These are phyloP conservation scores for Serripes groenlandicus DNA, from an alignment of 2,888 invertebrate genomes.

Conservation along the genomic window DNA sequence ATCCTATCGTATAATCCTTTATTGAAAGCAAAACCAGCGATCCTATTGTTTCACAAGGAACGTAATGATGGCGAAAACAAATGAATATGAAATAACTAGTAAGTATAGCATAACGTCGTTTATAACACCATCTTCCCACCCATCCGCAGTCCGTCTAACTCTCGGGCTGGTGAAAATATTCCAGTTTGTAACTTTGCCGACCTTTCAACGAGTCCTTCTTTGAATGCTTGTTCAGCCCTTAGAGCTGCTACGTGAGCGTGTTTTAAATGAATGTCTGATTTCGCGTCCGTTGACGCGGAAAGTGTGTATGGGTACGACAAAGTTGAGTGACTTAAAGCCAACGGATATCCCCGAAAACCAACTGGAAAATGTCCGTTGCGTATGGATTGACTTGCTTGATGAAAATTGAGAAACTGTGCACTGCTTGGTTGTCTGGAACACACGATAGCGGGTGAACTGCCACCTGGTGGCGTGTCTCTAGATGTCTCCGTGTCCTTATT, in stretches of 20 bases:
- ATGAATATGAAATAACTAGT: neutral
- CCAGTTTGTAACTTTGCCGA: conserved; percentile 72
- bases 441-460: conserved; percentile 67
- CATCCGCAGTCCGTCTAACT: conserved; percentile 78
- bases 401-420: conserved; percentile 71
- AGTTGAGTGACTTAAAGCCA: conserved; percentile 79
- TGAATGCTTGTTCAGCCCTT: conserved; percentile 68
- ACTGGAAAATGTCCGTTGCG: conserved; percentile 73
- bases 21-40: too few relatives aligned
- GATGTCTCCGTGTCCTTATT: conserved; percentile 57
- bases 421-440: conserved; percentile 64
- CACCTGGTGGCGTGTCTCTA: conserved; percentile 49
- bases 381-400: conserved; percentile 70
- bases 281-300: conserved; percentile 73
- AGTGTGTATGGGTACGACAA: conserved; percentile 82
- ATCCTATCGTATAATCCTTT: too few relatives aligned
- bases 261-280: conserved; percentile 58
- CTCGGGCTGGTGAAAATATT: conserved; percentile 80
- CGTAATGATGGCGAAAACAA: too few relatives aligned
- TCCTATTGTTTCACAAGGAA: too few relatives aligned
- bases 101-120: neutral
- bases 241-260: conserved; percentile 60
- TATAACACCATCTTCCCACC: conserved; percentile 69
- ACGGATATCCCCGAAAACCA: conserved; percentile 71
- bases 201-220: conserved; percentile 65